A percentile compares a stretch with the other conserved stretches of the same genome.
Evolutionary conservation across 2,113 vertebrate genomes (phyloP).

Genomic region (Silurus glanis): DNA sequence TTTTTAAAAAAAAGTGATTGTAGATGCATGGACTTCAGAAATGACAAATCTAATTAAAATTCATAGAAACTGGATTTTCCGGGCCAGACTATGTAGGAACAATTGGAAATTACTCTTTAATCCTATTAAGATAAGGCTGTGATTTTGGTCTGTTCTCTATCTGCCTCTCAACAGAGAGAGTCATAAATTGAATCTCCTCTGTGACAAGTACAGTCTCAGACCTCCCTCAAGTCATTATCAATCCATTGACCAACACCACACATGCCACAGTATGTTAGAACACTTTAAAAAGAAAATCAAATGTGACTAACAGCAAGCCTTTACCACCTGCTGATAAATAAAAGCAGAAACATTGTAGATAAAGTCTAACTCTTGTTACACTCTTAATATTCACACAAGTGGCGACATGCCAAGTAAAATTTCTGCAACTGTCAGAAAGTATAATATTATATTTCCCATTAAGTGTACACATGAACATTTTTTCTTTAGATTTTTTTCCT

Average conservation of each 20-base stretch:
- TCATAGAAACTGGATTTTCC: conserved; percentile 45
- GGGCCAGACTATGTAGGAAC: conserved; percentile 42
- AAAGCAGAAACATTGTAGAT: conserved; percentile 32
- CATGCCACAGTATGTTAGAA: conserved; percentile 33
- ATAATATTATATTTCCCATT: not conserved
- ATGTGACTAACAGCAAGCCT: conserved; percentile 34
- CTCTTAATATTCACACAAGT: conserved; percentile 10
- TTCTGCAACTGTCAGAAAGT: not conserved
- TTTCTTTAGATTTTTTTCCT: no score
- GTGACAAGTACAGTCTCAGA: conserved; percentile 38
- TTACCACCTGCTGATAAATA: conserved; percentile 27
- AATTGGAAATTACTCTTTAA: conserved; percentile 56
- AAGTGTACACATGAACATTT: not conserved
- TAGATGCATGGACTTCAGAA: conserved; percentile 31
- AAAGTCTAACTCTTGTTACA: conserved; percentile 16
- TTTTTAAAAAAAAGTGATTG: conserved; percentile 38
- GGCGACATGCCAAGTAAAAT: not conserved
- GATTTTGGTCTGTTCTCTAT: conserved; percentile 37
- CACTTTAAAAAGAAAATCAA: conserved; percentile 35
- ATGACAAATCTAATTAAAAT: conserved; percentile 54
- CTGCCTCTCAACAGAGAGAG: conserved; percentile 38
- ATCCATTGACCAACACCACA: conserved; percentile 28
- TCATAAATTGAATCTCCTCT: conserved; percentile 51
- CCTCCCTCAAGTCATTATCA: conserved; percentile 50
- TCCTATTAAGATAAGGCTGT: conserved; percentile 57